Evolutionary conservation across 2,797 vertebrate genomes (phyloP).

Genomic region (Garrulus glandarius): DNA sequence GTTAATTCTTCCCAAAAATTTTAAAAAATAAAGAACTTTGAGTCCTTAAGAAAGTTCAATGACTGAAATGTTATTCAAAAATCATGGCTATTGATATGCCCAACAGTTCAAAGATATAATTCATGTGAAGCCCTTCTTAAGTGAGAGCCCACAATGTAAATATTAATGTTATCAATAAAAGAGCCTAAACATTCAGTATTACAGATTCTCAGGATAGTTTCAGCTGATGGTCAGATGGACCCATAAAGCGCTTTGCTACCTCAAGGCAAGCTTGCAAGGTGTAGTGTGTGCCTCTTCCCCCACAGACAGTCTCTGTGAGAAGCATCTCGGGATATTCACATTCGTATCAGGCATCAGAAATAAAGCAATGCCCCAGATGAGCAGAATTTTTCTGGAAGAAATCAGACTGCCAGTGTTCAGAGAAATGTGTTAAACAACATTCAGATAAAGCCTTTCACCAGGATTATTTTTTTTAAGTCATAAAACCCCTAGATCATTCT

Average conservation of each 20-base stretch:
- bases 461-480: neutral
- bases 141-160: neutral
- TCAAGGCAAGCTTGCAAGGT: neutral
- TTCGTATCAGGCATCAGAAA: neutral
- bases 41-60: neutral
- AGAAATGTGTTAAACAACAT: neutral
- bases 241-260: neutral
- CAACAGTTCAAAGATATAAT: neutral
- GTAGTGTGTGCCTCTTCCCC: neutral
- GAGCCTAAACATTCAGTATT: neutral
- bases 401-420: neutral
- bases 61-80: neutral
- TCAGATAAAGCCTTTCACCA: neutral
- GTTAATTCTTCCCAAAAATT: neutral
- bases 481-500: neutral
- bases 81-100: neutral
- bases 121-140: neutral
- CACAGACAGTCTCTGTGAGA: neutral
- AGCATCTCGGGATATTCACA: neutral
- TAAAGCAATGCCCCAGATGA: neutral
- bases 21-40: neutral
- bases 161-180: neutral
- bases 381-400: neutral
- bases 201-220: neutral
- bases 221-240: neutral